Percentiles rank a stretch among this genome's conserved stretches.
Conservation (phyloP, 2,888 invertebrate species). For the Trissoscelio sp. region DNA sequence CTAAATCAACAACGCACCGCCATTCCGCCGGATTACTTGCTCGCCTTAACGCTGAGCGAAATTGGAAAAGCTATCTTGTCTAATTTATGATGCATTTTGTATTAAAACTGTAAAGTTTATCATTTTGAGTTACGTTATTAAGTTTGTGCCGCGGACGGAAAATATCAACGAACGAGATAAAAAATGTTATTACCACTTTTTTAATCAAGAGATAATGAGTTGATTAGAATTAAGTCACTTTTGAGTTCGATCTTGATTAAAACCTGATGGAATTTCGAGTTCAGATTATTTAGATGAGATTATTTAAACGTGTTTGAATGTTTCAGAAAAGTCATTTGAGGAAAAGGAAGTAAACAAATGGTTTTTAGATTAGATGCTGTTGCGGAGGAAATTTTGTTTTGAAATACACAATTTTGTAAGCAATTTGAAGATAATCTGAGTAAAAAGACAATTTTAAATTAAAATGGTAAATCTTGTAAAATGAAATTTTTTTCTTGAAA, state of each 20-base stretch:
- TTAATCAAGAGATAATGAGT: slow-evolving; percentile 4
- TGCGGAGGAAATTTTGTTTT: too few species aligned
- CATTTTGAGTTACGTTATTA: slow-evolving; percentile 5
- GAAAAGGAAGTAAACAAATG: too few species aligned
- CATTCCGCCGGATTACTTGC: slow-evolving; percentile 19
- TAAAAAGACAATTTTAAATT: too few species aligned
- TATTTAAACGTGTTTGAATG: too few species aligned
- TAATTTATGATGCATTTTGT: slow-evolving; percentile 10
- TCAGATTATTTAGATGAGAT: too few species aligned
- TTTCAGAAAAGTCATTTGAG: too few species aligned
- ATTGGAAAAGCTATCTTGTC: slow-evolving; percentile 21
- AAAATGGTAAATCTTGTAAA: too few species aligned
- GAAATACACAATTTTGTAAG: too few species aligned
- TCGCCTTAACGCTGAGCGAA: slow-evolving; percentile 5
- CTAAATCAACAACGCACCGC: slow-evolving; percentile 25
- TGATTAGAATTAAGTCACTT: neutral
- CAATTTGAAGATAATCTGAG: too few species aligned
- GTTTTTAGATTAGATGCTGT: too few species aligned
- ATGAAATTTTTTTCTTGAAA: too few species aligned
- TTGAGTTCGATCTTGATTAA: neutral
- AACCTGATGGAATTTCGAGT: too few species aligned
- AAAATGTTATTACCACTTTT: neutral
- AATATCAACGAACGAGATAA: neutral
- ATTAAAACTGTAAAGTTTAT: slow-evolving; percentile 23
- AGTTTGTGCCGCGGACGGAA: neutral